Base-by-base conservation (phyloP, 2,113 vertebrate genomes). In the Aphyosemion australe region DNA sequence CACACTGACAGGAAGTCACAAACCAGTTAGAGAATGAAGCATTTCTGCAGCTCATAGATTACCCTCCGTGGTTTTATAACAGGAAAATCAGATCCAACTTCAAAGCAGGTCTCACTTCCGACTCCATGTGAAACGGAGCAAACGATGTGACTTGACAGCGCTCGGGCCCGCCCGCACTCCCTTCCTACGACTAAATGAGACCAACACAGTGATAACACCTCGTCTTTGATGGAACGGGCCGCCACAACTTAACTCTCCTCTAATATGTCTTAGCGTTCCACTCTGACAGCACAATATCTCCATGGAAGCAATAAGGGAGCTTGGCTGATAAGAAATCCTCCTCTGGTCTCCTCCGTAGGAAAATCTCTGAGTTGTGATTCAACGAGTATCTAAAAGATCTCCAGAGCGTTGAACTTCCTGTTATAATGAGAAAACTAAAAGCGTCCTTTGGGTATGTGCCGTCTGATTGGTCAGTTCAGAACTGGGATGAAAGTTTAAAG, bases 1-100 rank as follows among this genome's bases (percentile, higher is more conserved):
- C 3, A 26, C 26, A 5, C 26, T 26, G 26, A 26, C 26, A 26
- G 26, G 26, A 26, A 26, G 34, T 16, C 43, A 51, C 10, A 32
- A 54, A 61, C 3, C 1, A 11, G 37, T 12, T 20, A 41, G 13
- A 26, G 20, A 18, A 31, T 14, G 11, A 56, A 2, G 3, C 12
- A 13, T 59, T 51, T 65, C 26, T 19, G 42, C 31, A 63, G 60
- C 31, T 41, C 21, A 20, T 19, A 55, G 45, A 63, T 31, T 39
- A 18, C 52, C 58, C 9, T 4, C 41, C 16, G 21, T 2, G 1
- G 49, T 65, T 77, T 46, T 1, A n/a, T 53, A 69, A 69, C 3
- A 66, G 6, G 7, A 34, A 78, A 55, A 68, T 64, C 19, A 1
- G 26, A 70, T 59, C 19, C 12, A 43, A 72, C 54, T 68, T 78